A percentile compares a stretch with the other conserved stretches of the same genome.
phyloP scores from a whole-genome alignment of 2,113 vertebrate species.

The Aleadryas rufinucha region DNA sequence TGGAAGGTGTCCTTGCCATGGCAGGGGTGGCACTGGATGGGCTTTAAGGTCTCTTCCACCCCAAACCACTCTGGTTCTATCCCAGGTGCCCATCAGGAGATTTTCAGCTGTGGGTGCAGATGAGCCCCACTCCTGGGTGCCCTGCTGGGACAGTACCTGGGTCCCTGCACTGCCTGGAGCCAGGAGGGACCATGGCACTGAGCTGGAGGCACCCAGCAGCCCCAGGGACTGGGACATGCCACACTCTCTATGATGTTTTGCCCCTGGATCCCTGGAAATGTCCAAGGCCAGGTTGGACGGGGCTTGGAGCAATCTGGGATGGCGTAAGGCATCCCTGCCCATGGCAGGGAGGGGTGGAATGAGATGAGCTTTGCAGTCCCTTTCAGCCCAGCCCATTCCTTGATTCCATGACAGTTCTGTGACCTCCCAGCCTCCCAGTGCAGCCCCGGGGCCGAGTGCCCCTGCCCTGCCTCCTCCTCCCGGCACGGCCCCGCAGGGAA shows the following conservation, averaged over 20 bases:
- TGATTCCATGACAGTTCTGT: neutral
- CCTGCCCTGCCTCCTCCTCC: neutral
- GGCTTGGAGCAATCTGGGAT: neutral
- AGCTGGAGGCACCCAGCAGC: neutral
- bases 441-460: neutral
- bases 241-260: accelerated
- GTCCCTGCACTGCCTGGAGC: neutral
- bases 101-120: neutral
- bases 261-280: neutral
- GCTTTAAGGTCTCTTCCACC: neutral
- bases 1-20: neutral
- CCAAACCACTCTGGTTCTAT: neutral
- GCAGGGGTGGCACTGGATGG: accelerated
- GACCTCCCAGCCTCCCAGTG: neutral
- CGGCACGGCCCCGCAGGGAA: neutral
- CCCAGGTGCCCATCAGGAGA: neutral
- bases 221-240: too few relatives aligned
- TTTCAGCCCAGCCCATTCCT: neutral
- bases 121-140: neutral
- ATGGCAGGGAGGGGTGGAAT: neutral
- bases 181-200: neutral
- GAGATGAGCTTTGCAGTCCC: neutral
- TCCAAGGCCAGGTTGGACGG: neutral
- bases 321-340: neutral
- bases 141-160: neutral